These are phyloP conservation scores for Coregonus suidteri DNA, from an alignment of 2,797 vertebrate species.

Conservation along the genomic window DNA sequence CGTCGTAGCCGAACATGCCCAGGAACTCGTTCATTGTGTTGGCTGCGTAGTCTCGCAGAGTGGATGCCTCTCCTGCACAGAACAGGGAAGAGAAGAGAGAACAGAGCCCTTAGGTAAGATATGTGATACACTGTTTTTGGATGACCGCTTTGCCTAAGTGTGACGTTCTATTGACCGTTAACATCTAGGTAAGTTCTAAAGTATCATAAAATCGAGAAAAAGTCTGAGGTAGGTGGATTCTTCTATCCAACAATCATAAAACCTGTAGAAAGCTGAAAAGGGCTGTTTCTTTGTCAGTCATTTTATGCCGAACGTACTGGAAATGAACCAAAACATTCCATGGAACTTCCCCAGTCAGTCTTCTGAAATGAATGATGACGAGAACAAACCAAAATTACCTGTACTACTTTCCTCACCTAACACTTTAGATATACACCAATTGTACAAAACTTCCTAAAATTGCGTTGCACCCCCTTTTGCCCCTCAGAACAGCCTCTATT, in stretches of 20 bases:
- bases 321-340: constrained; percentile 21
- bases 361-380: constrained; percentile 23
- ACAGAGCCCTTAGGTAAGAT: constrained; percentile 11
- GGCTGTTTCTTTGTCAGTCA: background rate
- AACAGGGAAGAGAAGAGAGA: constrained; percentile 40
- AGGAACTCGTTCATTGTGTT: constrained; percentile 98
- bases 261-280: background rate
- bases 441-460: too few species aligned
- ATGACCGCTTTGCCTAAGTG: background rate
- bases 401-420: background rate
- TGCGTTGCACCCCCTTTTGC: too few species aligned
- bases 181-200: constrained; percentile 37
- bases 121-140: background rate
- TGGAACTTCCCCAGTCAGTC: constrained; percentile 25
- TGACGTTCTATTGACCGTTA: constrained; percentile 52
- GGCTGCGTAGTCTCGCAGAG: constrained; percentile 93
- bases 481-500: too few species aligned
- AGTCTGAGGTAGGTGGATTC: constrained; percentile 8
- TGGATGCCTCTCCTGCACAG: constrained; percentile 87
- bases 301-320: background rate
- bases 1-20: constrained; percentile 96
- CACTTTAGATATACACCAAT: background rate
- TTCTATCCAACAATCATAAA: constrained; percentile 5
- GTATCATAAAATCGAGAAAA: constrained; percentile 3
- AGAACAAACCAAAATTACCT: background rate